These are phyloP conservation scores for Muntiacus reevesi DNA, from an alignment of 2,113 vertebrate genomes.

Conservation along the genomic window DNA sequence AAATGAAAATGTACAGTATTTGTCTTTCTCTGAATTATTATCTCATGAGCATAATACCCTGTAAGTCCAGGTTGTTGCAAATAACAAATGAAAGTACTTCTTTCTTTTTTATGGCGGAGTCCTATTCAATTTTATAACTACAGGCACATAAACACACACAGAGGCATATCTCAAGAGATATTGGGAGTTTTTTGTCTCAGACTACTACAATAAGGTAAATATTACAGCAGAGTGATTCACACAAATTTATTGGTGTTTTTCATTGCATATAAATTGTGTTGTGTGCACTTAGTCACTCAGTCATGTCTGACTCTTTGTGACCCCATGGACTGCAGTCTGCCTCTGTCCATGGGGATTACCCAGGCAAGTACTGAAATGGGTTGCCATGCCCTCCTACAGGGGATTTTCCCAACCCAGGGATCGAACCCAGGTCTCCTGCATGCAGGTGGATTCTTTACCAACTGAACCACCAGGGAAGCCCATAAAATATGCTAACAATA, in stretches of 20 bases:
- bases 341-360: not conserved
- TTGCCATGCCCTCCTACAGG: not conserved
- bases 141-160: not conserved
- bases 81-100: not conserved
- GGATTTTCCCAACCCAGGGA: not conserved
- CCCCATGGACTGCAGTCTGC: not conserved
- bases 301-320: not conserved
- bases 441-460: not conserved
- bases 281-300: not conserved
- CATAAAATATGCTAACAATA: not conserved
- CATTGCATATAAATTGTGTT: not conserved
- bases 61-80: not conserved
- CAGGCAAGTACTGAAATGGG: not conserved
- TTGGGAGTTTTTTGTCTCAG: not conserved
- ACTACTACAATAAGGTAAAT: not conserved
- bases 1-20: not conserved
- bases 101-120: not conserved
- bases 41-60: not conserved
- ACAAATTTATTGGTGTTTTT: not conserved
- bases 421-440: not conserved
- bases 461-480: not conserved
- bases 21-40: not conserved
- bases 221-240: not conserved
- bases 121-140: not conserved
- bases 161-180: not conserved